A percentile compares a stretch with the other conserved stretches of the same genome.
phyloP scores from a whole-genome alignment of 1,140 invertebrate genomes.

The Phymorhynchus buccinoides region DNA sequence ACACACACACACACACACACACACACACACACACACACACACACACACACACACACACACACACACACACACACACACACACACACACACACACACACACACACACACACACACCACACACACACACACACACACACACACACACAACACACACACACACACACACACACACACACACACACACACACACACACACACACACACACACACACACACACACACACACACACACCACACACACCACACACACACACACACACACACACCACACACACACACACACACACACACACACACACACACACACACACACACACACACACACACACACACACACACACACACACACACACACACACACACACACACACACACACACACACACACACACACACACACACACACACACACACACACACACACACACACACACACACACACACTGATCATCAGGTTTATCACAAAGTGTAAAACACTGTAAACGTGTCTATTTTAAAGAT shows the following conservation, averaged over 20 bases:
- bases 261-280: not conserved
- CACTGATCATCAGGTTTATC: not conserved
- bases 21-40: too few relatives aligned
- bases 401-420: slow-evolving; percentile 6
- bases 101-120: too few relatives aligned
- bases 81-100: too few relatives aligned
- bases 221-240: not conserved
- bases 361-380: slow-evolving; percentile 11
- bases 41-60: too few relatives aligned
- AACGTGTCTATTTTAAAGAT: not conserved
- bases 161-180: too few relatives aligned
- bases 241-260: not conserved
- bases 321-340: not conserved
- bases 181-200: not conserved
- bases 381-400: slow-evolving; percentile 23
- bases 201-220: not conserved
- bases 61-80: too few relatives aligned
- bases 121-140: too few relatives aligned
- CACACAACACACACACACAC: too few relatives aligned
- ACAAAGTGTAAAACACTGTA: not conserved
- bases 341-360: slow-evolving; percentile 4
- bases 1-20: too few relatives aligned
- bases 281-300: slow-evolving; percentile 21
- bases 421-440: slow-evolving; percentile 7
- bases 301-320: not conserved